Evolutionary conservation across 2,888 invertebrate species (phyloP).

Genomic region (Tiliacea citrago): DNA sequence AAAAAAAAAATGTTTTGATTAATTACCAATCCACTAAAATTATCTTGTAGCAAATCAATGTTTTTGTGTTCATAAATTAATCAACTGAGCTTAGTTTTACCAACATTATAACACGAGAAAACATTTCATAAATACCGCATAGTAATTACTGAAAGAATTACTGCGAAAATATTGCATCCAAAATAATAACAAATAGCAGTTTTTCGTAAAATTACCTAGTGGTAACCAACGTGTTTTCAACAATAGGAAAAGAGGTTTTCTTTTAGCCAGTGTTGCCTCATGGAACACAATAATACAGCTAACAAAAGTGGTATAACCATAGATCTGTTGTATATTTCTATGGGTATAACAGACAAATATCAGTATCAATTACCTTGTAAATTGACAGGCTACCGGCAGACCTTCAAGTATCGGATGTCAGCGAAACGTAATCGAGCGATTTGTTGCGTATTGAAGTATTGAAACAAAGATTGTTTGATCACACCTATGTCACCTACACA

Average conservation of each 20-base stretch:
- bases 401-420: constrained; percentile 45
- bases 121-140: not conserved
- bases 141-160: not conserved
- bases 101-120: not conserved
- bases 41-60: not conserved
- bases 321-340: no score
- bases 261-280: not conserved
- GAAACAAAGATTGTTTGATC: constrained; percentile 38
- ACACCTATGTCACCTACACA: not conserved
- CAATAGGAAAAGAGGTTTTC: not conserved
- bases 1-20: not conserved
- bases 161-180: not conserved
- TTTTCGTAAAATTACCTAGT: not conserved
- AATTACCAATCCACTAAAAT: not conserved
- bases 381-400: constrained; percentile 30
- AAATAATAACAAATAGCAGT: not conserved
- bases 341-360: constrained; percentile 17
- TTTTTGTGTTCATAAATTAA: not conserved
- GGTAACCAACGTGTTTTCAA: not conserved
- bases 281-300: constrained; percentile 3
- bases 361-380: constrained; percentile 26
- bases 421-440: constrained; percentile 28
- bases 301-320: not conserved
- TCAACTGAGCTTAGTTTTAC: not conserved
- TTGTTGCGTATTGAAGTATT: constrained; percentile 29